Evolutionary conservation across 2,888 invertebrate species (phyloP), one percentile per base, ranked within the genome.

Genomic region (Scaptomyza tumidula): DNA sequence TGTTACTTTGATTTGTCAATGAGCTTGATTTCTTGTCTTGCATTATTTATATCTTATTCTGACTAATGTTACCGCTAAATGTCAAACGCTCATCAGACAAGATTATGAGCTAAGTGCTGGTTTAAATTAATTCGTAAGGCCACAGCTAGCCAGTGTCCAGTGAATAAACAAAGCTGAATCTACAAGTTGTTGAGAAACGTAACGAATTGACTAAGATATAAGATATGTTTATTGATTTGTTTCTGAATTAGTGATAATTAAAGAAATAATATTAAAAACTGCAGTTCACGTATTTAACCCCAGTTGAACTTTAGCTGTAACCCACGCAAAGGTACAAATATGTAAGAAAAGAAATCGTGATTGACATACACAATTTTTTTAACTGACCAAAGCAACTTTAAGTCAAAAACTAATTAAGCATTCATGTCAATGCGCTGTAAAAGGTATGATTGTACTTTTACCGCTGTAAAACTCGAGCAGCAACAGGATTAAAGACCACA

Each of bases 391-490:
- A 46, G 61, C 63, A 58, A 76, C 70, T 52, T 48, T 43, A n/a
- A 62, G 50, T 48, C n/a, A 14, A 67, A 71, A 61, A 53, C 66
- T 55, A 54, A 78, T 82, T 83, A 65, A 13, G 13, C 52, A 82
- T 82, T 71, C 82, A 72, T 39, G 72, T 48, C 80, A 63, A 24
- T 48, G 55, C 48, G 19, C 16, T 39, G 44, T 31, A 41, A 52
- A 37, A 16, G 19, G 37, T 35, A 37, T 27, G 24, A 49, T 39
- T 39, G 45, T 63, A 33, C 62, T 19, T 55, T 57, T 68, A 65
- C 55, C 63, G 68, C 56, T 44, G 55, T 62, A 78, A 79, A 79
- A 82, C 60, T 75, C 71, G 67, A 63, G 76, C 68, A 62, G 60
- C 44, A 53, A 72, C 27, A 76, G 69, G 69, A 75, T 76, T 72